These are phyloP conservation scores for Channallabes apus DNA, from an alignment of 2,797 vertebrate species.

Conservation along the genomic window DNA sequence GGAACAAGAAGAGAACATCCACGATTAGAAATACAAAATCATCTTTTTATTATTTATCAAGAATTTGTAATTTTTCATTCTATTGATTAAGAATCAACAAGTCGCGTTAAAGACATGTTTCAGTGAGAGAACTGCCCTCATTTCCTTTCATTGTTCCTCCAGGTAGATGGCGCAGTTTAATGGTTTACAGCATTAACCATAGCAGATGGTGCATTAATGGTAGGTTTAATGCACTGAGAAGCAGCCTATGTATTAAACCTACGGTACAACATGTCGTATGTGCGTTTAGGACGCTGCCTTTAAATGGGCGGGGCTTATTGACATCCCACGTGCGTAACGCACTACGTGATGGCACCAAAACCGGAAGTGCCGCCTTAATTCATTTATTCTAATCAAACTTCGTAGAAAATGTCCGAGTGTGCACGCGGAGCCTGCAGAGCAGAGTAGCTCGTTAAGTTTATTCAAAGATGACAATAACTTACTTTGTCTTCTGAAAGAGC, in stretches of 20 bases:
- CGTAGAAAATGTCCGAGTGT: background rate
- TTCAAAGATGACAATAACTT: background rate
- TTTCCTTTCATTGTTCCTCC: background rate
- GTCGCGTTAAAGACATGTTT: background rate
- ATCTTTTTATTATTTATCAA: too few species aligned
- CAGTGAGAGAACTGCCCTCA: background rate
- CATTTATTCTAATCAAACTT: slow-evolving; percentile 31
- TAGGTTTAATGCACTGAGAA: background rate
- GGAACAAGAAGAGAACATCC: too few species aligned
- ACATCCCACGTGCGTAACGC: background rate
- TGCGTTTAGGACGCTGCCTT: background rate
- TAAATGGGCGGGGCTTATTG: background rate
- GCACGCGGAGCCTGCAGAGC: too few species aligned
- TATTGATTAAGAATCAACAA: background rate
- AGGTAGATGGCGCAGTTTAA: background rate
- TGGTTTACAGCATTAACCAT: too few species aligned
- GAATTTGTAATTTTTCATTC: too few species aligned
- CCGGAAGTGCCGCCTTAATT: slow-evolving; percentile 7
- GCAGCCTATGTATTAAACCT: background rate
- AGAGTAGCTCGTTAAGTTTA: background rate
- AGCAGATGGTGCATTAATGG: too few species aligned
- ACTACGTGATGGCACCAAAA: background rate
- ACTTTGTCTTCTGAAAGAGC: background rate
- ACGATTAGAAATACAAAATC: too few species aligned
- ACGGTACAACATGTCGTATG: too few species aligned